Evolutionary conservation across 2,888 invertebrate species (phyloP).

Genomic region (Meteorus colon): DNA sequence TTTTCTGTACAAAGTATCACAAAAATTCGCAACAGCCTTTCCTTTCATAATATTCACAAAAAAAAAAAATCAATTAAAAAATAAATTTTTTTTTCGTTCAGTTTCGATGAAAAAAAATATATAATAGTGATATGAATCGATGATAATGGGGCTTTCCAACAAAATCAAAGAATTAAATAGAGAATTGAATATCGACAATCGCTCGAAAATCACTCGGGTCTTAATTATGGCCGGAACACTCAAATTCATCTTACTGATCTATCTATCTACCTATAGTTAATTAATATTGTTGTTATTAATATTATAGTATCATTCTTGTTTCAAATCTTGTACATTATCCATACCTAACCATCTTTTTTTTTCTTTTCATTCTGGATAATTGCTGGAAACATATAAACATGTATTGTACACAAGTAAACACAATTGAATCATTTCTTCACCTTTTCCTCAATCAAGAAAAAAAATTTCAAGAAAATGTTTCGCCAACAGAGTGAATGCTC

Average conservation of each 20-base stretch:
- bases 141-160: too few relatives aligned
- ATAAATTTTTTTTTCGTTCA: conserved; percentile 32
- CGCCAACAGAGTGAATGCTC: too few relatives aligned
- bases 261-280: conserved; percentile 5
- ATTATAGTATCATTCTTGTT: not conserved
- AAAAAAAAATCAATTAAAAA: conserved; percentile 61
- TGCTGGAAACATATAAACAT: not conserved
- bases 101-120: not conserved
- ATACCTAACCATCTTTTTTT: not conserved
- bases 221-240: conserved; percentile 13
- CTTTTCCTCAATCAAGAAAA: too few relatives aligned
- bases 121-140: not conserved
- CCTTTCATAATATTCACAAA: conserved; percentile 57
- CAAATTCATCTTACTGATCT: conserved; percentile 7
- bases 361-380: not conserved
- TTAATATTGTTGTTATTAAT: not conserved
- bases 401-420: not conserved
- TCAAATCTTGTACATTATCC: not conserved
- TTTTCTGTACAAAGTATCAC: conserved; percentile 70
- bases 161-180: not conserved
- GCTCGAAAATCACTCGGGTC: conserved; percentile 1
- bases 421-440: too few relatives aligned
- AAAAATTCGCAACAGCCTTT: conserved; percentile 72
- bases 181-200: conserved; percentile 22
- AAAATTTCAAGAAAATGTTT: too few relatives aligned